Evolutionary conservation across 2,113 vertebrate species (phyloP).

Genomic region (Gnathonemus longibarbis): DNA sequence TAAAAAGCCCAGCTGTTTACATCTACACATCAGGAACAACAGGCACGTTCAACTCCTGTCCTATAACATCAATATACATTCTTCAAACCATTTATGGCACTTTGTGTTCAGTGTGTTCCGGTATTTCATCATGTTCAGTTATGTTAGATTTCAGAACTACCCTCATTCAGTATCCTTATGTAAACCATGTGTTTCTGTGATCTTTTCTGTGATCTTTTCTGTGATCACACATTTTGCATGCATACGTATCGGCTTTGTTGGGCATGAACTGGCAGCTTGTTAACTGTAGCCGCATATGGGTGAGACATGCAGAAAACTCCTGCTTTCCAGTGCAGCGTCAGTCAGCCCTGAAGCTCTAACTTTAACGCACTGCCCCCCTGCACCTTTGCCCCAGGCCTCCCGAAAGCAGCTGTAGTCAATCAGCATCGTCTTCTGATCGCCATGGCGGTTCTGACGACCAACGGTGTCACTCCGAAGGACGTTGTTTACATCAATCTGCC

Average conservation of each 20-base stretch:
- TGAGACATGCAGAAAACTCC: background rate
- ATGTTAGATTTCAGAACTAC: background rate
- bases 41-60: constrained; percentile 51
- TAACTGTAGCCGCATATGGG: too few relatives aligned
- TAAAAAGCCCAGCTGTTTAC: constrained; percentile 66
- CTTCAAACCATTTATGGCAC: background rate
- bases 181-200: background rate
- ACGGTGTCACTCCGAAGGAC: constrained; percentile 51
- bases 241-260: background rate
- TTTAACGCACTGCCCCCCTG: background rate
- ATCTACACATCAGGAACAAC: constrained; percentile 86
- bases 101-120: background rate
- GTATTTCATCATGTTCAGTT: background rate
- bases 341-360: background rate
- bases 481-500: constrained; percentile 67
- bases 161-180: background rate
- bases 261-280: background rate
- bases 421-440: constrained; percentile 58
- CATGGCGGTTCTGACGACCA: constrained; percentile 38
- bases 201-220: background rate
- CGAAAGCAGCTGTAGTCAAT: constrained; percentile 71
- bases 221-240: background rate
- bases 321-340: background rate
- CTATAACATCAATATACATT: background rate
- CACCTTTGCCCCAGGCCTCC: constrained; percentile 62